Conservation (phyloP, 2,113 vertebrate species). For the Mixornis gularis region DNA sequence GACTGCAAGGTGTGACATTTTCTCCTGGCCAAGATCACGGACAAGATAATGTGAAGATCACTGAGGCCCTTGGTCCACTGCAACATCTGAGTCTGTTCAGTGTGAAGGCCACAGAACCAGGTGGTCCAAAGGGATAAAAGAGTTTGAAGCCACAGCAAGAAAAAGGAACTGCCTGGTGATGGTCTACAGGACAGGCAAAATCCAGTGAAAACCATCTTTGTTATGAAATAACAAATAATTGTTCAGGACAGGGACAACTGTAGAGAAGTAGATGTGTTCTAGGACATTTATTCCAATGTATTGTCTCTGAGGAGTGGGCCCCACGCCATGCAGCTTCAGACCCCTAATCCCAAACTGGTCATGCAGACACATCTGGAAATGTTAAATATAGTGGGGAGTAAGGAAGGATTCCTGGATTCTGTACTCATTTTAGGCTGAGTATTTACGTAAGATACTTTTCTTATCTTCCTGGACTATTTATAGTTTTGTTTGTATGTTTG, state of each 20-base stretch:
- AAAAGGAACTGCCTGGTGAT: background rate
- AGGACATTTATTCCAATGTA: background rate
- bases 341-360: background rate
- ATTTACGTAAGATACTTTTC: conserved; percentile 36
- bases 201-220: background rate
- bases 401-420: conserved; percentile 35
- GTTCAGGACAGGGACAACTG: background rate
- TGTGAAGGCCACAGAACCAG: background rate
- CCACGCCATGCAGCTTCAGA: background rate
- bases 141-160: background rate
- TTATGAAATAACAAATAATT: background rate
- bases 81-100: background rate
- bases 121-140: background rate
- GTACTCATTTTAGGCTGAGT: background rate
- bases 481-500: conserved; percentile 42
- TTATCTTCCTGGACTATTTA: conserved; percentile 39
- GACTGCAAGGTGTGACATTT: background rate
- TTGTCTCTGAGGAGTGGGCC: background rate
- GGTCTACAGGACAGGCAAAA: background rate
- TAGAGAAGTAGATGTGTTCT: background rate
- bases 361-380: conserved; percentile 49
- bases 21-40: background rate
- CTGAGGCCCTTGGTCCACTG: background rate
- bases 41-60: background rate
- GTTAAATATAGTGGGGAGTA: conserved; percentile 9